Conservation (phyloP, 2,797 vertebrate species). For the Avahi laniger region DNA sequence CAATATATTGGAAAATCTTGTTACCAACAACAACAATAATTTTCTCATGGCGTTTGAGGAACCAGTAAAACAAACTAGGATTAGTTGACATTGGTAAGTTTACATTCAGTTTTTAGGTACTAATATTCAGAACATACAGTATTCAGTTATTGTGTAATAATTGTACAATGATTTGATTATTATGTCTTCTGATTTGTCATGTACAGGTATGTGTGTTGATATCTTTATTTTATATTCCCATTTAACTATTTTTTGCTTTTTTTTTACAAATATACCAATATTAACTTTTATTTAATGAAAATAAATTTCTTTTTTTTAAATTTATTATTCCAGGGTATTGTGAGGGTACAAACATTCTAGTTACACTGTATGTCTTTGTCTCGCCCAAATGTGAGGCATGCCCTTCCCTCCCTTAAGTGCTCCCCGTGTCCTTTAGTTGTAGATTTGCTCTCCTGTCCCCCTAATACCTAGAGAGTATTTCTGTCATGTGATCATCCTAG, state of each 20-base stretch:
- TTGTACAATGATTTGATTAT: not conserved
- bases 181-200: not conserved
- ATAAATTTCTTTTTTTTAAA: too few species aligned
- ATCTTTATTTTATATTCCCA: not conserved
- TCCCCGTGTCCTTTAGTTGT: too few species aligned
- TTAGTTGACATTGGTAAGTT: not conserved
- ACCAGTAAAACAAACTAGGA: not conserved
- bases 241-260: not conserved
- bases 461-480: too few species aligned
- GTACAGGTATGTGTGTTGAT: not conserved
- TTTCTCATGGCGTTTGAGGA: not conserved
- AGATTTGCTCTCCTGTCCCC: too few species aligned
- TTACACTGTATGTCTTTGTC: too few species aligned
- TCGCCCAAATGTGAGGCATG: too few species aligned
- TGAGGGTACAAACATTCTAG: too few species aligned
- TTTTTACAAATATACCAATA: too few species aligned
- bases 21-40: not conserved
- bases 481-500: too few species aligned
- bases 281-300: too few species aligned
- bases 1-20: not conserved
- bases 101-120: not conserved
- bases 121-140: not conserved
- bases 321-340: too few species aligned
- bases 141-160: not conserved
- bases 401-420: too few species aligned